Conservation (phyloP, 2,888 invertebrate genomes). For the Agrotis puta region DNA sequence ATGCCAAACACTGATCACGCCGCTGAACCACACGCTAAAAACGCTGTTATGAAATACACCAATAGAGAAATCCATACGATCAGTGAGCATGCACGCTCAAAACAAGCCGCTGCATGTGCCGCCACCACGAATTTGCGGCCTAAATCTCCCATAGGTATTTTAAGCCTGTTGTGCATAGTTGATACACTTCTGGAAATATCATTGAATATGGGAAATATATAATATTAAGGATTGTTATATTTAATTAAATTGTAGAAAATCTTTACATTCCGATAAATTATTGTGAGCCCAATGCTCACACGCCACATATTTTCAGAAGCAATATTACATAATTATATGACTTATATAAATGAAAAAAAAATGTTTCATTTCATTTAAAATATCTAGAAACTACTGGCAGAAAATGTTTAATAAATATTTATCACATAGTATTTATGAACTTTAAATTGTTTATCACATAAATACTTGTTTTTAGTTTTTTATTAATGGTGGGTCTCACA, state of each 20-base stretch:
- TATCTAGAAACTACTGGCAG: background rate
- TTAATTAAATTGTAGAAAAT: background rate
- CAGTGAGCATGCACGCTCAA: too few species aligned
- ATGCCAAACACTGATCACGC: too few species aligned
- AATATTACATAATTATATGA: too few species aligned
- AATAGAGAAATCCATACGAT: too few species aligned
- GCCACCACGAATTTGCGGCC: too few species aligned
- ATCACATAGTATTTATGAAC: background rate
- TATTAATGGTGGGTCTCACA: background rate
- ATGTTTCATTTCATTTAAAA: background rate
- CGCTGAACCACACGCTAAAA: too few species aligned
- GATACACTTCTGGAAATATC: background rate
- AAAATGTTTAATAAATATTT: background rate
- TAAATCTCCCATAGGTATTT: too few species aligned
- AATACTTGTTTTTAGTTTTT: background rate
- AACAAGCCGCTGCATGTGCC: too few species aligned
- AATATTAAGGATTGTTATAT: background rate
- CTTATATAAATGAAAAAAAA: too few species aligned
- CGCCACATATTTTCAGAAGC: too few species aligned
- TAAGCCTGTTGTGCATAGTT: background rate
- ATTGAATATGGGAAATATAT: background rate
- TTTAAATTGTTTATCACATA: background rate
- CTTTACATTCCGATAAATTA: conserved; percentile 5
- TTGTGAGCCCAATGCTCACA: background rate
- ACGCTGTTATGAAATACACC: too few species aligned